A percentile compares a stretch with the other conserved stretches of the same genome.
phyloP scores from a whole-genome alignment of 1,140 invertebrate genomes.

The Leptonema lineaticorne region DNA sequence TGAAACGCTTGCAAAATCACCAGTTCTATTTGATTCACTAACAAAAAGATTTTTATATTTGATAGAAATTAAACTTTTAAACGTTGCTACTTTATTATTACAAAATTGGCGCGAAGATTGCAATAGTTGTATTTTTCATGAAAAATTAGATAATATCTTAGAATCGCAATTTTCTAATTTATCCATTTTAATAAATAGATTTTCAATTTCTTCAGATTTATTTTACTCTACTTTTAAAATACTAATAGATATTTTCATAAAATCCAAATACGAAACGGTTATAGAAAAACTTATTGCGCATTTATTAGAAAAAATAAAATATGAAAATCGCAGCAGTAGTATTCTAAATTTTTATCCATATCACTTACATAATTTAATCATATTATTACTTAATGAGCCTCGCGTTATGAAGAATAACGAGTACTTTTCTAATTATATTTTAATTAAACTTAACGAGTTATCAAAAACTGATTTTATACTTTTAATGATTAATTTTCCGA shows the following conservation, averaged over 20 bases:
- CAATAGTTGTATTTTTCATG: neutral
- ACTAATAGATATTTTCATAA: conserved; percentile 4
- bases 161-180: neutral
- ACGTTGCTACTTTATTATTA: neutral
- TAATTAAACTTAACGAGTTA: neutral
- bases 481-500: conserved; percentile 6
- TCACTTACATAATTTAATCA: conserved; percentile 8
- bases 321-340: neutral
- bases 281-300: neutral
- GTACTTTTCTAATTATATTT: conserved; percentile 7
- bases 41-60: neutral
- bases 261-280: neutral
- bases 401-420: neutral
- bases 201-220: neutral
- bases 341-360: conserved; percentile 9
- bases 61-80: conserved; percentile 9
- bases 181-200: neutral
- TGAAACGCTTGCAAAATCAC: neutral
- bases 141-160: neutral
- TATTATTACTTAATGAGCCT: conserved; percentile 10
- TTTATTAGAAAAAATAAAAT: conserved; percentile 12
- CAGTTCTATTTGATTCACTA: conserved; percentile 1
- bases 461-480: conserved; percentile 4
- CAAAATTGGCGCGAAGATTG: neutral
- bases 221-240: conserved; percentile 15